Evolutionary conservation across 2,797 vertebrate genomes (phyloP).

Genomic region (Acanthopagrus latus): DNA sequence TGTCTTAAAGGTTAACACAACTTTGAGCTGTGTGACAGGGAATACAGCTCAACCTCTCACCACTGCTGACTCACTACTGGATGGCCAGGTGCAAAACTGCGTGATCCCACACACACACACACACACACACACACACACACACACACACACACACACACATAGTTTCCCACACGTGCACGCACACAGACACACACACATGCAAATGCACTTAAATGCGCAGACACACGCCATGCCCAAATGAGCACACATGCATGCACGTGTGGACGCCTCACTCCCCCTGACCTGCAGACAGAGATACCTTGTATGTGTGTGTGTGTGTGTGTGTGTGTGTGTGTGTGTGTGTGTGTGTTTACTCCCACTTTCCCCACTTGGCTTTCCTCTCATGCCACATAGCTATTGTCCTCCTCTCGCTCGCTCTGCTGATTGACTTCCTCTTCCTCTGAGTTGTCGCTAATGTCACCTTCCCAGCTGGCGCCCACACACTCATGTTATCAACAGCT

Average conservation of each 20-base stretch:
- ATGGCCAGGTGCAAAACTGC: constrained; percentile 71
- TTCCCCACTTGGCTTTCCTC: constrained; percentile 70
- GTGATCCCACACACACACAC: constrained; percentile 38
- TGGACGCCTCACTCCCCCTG: constrained; percentile 33
- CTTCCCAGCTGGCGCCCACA: constrained; percentile 77
- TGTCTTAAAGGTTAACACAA: constrained; percentile 84
- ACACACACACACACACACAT: constrained; percentile 37
- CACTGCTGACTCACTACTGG: constrained; percentile 76
- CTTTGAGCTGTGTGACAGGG: constrained; percentile 69
- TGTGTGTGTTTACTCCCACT: constrained; percentile 69
- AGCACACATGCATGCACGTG: constrained; percentile 55
- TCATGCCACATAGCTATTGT: constrained; percentile 71
- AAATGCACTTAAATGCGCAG: constrained; percentile 55
- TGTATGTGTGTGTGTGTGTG: constrained; percentile 4
- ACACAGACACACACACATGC: constrained; percentile 52
- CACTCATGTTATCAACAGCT: constrained; percentile 77
- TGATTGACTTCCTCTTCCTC: constrained; percentile 83
- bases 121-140: constrained; percentile 37
- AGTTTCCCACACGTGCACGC: constrained; percentile 14
- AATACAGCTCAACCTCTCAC: constrained; percentile 62
- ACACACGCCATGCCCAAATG: constrained; percentile 60
- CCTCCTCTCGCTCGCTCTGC: constrained; percentile 56
- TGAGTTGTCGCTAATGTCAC: constrained; percentile 81
- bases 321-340: constrained; percentile 5
- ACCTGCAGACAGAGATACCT: constrained; percentile 61